A percentile compares a stretch with the other conserved stretches of the same genome.
Evolutionary conservation across 2,888 invertebrate species (phyloP).

Genomic region (Catotricha subobsoleta): DNA sequence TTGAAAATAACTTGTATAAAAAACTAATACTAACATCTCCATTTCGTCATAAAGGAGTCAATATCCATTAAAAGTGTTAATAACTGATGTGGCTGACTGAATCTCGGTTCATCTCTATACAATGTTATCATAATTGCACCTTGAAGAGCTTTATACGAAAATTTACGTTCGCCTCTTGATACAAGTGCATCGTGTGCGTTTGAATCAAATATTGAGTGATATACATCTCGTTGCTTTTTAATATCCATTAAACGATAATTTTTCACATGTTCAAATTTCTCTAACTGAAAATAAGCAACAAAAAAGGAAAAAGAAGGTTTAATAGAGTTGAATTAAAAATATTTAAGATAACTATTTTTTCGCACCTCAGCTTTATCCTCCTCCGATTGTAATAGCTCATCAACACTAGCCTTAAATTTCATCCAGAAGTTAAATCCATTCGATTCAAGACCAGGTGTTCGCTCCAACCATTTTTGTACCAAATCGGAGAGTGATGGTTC

Average conservation of each 20-base stretch:
- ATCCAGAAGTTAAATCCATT: slow-evolving; percentile 88
- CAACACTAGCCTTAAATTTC: slow-evolving; percentile 61
- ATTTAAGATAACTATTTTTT: background rate
- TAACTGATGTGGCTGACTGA: slow-evolving; percentile 94
- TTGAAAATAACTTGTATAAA: slow-evolving; percentile 37
- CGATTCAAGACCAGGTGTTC: slow-evolving; percentile 79
- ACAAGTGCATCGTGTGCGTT: slow-evolving; percentile 67
- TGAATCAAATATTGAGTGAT: slow-evolving; percentile 77
- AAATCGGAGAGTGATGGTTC: slow-evolving; percentile 73
- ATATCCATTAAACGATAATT: slow-evolving; percentile 52
- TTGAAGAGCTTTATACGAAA: slow-evolving; percentile 81
- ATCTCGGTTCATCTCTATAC: slow-evolving; percentile 91
- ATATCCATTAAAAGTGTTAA: slow-evolving; percentile 91
- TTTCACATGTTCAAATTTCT: slow-evolving; percentile 38
- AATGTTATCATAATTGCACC: slow-evolving; percentile 97
- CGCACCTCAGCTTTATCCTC: slow-evolving; percentile 35
- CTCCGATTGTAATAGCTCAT: slow-evolving; percentile 50
- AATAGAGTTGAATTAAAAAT: no score
- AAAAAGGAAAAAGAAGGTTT: background rate
- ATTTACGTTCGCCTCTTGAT: slow-evolving; percentile 51
- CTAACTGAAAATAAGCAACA: slow-evolving; percentile 30
- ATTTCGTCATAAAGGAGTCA: slow-evolving; percentile 94
- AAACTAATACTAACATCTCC: slow-evolving; percentile 69
- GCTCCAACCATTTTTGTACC: slow-evolving; percentile 82
- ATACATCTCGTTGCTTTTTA: slow-evolving; percentile 63